Base-by-base conservation (phyloP, 2,888 invertebrate genomes). In the Epiperipatus broadwayi region DNA sequence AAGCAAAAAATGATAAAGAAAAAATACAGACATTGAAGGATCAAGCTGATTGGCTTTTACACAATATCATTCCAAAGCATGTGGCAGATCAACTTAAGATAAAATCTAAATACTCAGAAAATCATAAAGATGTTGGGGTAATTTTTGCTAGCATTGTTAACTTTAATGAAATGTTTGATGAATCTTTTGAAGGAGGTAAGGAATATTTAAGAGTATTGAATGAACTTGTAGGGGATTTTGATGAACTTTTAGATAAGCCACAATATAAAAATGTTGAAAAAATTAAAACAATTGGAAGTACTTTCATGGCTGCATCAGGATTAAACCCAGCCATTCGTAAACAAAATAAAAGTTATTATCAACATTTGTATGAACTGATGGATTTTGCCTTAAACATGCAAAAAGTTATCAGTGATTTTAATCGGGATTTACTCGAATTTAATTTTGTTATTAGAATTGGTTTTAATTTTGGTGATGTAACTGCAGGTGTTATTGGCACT, bases 81-180 rank as follows among this genome's bases (percentile, higher is more conserved):
- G 89, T 93, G 2, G 84, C 83, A 2, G 87, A 91, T 49, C 79
- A 83, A 53, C 64, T 93, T 40, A 89, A 91, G 58, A 79, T 78
- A 45, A 81, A 84, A 19, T 83, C 85, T 8, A 63, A 63, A 48
- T 93, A 93, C 64, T 89, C 87, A 0, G 83, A 85, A 56, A 89
- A 89, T 56, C 85, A 91, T 58, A 78, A 76, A 55, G 73, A 80
- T 50, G 83, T 81, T 0, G 91, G 78, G 0, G 85, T 95, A 12
- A 78, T 95, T 51, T 95, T 95, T 56, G 93, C 91, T 5, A 84
- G 81, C 51, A 85, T 95, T 49, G 79, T 87, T 1, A 95, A 95
- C 59, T 95, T 93, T 58, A 85, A 85, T 53, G 91, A 93, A 60
- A 78, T 95, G 71, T 95, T 95, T 57, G 93, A 95, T 56, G 93